Conservation (phyloP, 2,797 vertebrate species). For the Xyrichtys novacula region DNA sequence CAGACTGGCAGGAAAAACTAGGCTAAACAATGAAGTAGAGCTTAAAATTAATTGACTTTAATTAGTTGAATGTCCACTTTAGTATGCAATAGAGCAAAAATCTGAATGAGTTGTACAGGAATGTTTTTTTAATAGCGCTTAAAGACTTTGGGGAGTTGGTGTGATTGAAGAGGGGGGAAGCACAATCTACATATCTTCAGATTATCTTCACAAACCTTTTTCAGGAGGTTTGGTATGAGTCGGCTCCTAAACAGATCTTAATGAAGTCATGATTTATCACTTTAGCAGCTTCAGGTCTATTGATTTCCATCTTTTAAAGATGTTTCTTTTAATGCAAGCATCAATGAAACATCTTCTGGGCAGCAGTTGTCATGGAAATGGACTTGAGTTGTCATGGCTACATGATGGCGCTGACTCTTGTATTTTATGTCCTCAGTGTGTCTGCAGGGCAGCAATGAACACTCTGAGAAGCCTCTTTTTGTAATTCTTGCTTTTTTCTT, state of each 20-base stretch:
- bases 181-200: too few relatives aligned
- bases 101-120: conserved; percentile 7
- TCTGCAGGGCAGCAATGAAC: conserved; percentile 55
- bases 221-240: neutral
- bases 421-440: conserved; percentile 75
- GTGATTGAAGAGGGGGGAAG: conserved; percentile 3
- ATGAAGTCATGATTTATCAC: conserved; percentile 1
- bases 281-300: conserved; percentile 17
- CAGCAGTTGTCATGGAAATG: conserved; percentile 72
- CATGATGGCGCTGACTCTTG: conserved; percentile 62
- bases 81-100: neutral
- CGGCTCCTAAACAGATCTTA: neutral
- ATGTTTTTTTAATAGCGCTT: conserved; percentile 9
- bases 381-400: conserved; percentile 69
- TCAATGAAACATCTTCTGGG: conserved; percentile 39
- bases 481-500: conserved; percentile 71
- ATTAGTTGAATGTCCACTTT: neutral
- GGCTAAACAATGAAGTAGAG: conserved; percentile 4
- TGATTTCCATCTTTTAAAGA: conserved; percentile 19
- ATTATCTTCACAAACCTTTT: conserved; percentile 2
- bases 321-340: conserved; percentile 27
- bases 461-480: conserved; percentile 56
- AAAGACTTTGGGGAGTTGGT: neutral
- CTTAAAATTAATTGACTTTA: conserved; percentile 17
- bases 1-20: conserved; percentile 15